phyloP scores from a whole-genome alignment of 2,888 invertebrate species.

The Incurvaria masculella region DNA sequence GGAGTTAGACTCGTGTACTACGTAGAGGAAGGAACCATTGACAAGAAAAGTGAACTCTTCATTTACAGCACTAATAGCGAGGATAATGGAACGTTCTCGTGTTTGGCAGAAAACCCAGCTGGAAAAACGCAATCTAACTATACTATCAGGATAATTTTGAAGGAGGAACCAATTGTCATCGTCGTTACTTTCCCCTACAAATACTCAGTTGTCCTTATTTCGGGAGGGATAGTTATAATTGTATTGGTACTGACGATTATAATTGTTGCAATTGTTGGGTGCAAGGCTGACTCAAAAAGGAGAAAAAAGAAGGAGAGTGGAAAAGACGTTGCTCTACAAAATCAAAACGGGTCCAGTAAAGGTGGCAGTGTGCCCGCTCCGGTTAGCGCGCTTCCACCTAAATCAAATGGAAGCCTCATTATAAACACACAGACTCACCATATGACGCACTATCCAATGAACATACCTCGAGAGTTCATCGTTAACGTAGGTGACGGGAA shows the following conservation, averaged over 20 bases:
- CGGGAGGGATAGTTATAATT: slow-evolving; percentile 62
- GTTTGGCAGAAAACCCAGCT: slow-evolving; percentile 82
- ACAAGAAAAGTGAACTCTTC: slow-evolving; percentile 75
- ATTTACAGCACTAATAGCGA: slow-evolving; percentile 73
- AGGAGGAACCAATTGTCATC: slow-evolving; percentile 67
- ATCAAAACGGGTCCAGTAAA: slow-evolving; percentile 44
- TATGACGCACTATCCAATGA: slow-evolving; percentile 51
- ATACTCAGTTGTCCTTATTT: slow-evolving; percentile 66
- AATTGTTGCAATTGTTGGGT: slow-evolving; percentile 60
- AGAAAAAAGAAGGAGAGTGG: slow-evolving; percentile 57
- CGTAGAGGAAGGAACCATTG: slow-evolving; percentile 68
- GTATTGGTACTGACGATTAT: slow-evolving; percentile 64
- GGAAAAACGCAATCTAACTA: slow-evolving; percentile 78
- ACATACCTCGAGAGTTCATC: slow-evolving; percentile 50
- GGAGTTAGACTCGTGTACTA: slow-evolving; percentile 68
- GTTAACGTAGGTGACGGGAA: slow-evolving; percentile 52
- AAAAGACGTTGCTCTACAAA: slow-evolving; percentile 60
- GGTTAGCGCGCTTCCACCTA: slow-evolving; percentile 50
- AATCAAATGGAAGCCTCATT: slow-evolving; percentile 50
- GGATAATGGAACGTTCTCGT: slow-evolving; percentile 84
- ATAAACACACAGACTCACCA: slow-evolving; percentile 58
- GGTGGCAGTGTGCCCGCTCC: slow-evolving; percentile 17
- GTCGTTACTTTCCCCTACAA: slow-evolving; percentile 67
- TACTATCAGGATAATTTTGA: slow-evolving; percentile 72
- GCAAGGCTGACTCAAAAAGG: slow-evolving; percentile 47